Conservation (phyloP, 2,797 vertebrate species). For the Okamejei kenojei region DNA sequence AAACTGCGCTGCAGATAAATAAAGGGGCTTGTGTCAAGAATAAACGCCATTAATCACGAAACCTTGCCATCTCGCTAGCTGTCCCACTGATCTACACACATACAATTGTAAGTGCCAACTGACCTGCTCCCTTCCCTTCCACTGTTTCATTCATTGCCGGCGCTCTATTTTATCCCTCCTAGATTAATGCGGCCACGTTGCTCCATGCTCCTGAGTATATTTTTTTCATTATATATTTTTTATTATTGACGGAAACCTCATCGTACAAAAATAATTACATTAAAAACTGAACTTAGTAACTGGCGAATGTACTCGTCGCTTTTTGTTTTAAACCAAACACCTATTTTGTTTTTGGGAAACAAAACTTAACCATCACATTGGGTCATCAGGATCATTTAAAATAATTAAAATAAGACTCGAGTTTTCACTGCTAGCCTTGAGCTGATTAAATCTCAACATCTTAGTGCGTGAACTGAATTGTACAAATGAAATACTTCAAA, state of each 20-base stretch:
- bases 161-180: not conserved
- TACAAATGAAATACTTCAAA: not conserved
- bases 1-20: slow-evolving; percentile 99
- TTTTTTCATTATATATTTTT: not conserved
- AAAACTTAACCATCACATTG: not conserved
- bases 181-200: slow-evolving; percentile 5
- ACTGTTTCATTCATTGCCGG: not conserved
- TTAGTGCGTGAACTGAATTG: not conserved
- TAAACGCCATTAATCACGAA: slow-evolving; percentile 99
- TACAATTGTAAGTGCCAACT: slow-evolving; percentile 53
- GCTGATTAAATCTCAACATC: not conserved
- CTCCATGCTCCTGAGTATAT: not conserved
- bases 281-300: not conserved
- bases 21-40: slow-evolving; percentile 99
- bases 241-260: slow-evolving; percentile 1
- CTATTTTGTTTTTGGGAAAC: not conserved
- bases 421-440: not conserved
- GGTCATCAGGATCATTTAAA: too few relatives aligned
- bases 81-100: slow-evolving; percentile 69
- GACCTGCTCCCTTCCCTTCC: slow-evolving; percentile 55
- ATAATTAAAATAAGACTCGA: not conserved
- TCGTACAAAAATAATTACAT: not conserved
- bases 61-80: slow-evolving; percentile 74
- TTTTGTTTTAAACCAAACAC: not conserved
- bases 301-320: not conserved